Evolutionary conservation across 1,140 invertebrate species (phyloP), one percentile per base, ranked within the genome.

Genomic region (Drosophila asahinai): DNA sequence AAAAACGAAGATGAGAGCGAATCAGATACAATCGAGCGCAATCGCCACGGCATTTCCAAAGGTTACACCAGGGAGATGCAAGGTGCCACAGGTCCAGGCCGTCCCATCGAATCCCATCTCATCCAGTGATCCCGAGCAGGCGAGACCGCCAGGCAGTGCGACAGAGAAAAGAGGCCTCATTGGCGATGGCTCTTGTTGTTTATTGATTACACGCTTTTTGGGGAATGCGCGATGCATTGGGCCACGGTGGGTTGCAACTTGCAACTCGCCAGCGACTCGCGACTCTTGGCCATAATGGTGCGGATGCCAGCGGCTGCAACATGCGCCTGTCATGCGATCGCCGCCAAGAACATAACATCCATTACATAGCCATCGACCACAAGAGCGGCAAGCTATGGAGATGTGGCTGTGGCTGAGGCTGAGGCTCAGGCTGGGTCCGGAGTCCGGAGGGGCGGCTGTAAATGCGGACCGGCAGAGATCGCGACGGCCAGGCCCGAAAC

Each of bases 131-230:
- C 33, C 63, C 48, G 48, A 42, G 74, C 19, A 42, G 49, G 47
- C 36, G 55, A 40, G 73, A 58, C 38, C 48, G 19, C 54, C 27
- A 42, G 72, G 45, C 52, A 30, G 62, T 59, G 54, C 47, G 52
- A 59, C 15, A 25, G 73, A 52, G 62, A 77, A 42, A 27, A 14
- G 45, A 80, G 62, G 61, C 64, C 52, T 49, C 81, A 68, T 78
- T 83, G 86, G 81, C 84, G 84, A 89, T 90, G 84, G 86, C 81
- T 89, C 84, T 89, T 89, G 84, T 89, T 89, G 84, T 89, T 89
- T 89, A 89, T 89, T 89, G 86, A 89, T 89, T 90, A 89, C 86
- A 89, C 86, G 86, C 86, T 90, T 89, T 87, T 89, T 89, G 81
- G 86, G 84, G 86, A 90, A 89, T 86, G 86, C 86, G 71, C 71